A percentile compares a stretch with the other conserved stretches of the same genome.
These are phyloP conservation scores for Micoletzkya japonica DNA, from an alignment of 2,888 invertebrate species.

Conservation along the genomic window DNA sequence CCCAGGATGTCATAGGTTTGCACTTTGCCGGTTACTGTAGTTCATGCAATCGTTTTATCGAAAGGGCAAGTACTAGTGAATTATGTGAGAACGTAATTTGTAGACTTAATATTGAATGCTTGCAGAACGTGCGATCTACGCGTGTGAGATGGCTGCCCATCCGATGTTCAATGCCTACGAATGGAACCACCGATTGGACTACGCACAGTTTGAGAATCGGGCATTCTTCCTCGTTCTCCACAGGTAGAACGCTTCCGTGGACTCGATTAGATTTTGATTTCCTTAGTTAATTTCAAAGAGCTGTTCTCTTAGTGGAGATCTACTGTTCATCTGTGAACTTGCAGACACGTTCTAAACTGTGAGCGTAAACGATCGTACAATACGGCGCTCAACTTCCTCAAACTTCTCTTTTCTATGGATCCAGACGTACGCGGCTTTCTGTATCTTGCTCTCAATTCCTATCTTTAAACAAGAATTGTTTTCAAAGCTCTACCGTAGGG, in stretches of 20 bases:
- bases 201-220: conserved; percentile 80
- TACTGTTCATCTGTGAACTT: conserved; percentile 59
- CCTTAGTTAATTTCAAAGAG: neutral
- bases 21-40: conserved; percentile 1
- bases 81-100: neutral
- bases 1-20: conserved; percentile 50
- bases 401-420: conserved; percentile 79
- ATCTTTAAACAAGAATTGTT: no score
- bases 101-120: conserved; percentile 23
- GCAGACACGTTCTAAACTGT: conserved; percentile 75
- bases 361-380: conserved; percentile 73
- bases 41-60: neutral
- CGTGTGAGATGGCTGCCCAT: conserved; percentile 79
- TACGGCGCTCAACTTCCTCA: conserved; percentile 84
- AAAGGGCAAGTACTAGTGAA: neutral
- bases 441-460: no score
- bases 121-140: conserved; percentile 77
- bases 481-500: no score
- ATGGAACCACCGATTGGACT: conserved; percentile 71
- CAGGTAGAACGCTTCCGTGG: no score
- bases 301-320: neutral
- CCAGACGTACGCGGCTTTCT: conserved; percentile 66
- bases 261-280: conserved; percentile 77
- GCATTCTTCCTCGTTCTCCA: conserved; percentile 80
- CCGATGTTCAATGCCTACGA: conserved; percentile 77